Base-by-base conservation (phyloP, 2,113 vertebrate species). In the Laterallus jamaicensis region DNA sequence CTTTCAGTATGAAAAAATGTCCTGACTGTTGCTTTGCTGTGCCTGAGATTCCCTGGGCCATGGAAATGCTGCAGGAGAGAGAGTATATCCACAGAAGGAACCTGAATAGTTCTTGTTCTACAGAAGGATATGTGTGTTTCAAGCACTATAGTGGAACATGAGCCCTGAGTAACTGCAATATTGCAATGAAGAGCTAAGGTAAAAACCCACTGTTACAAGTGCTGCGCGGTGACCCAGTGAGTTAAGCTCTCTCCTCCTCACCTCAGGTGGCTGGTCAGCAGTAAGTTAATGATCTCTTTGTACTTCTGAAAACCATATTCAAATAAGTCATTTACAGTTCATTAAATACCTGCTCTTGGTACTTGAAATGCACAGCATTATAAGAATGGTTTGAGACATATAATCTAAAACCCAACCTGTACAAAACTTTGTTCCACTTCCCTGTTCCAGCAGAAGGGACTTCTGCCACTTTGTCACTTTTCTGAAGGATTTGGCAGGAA, bases 181-280 rank as follows among this genome's bases (percentile, higher is more conserved):
- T 32, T 76, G 21, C 70, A 92, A n/a, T 11, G 66, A 87, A 86
- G 49, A 3, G 5, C 42, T 64, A 73, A 88, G 63, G 76, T 32
- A 70, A 92, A 93, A 76, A 55, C 5, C 31, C 31, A 54, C 3
- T 19, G 11, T 78, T 70, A 82, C 32, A 58, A 92, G 74, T 69
- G 76, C 44, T 82, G 37, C 2, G 6, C 70, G 59, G 66, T 82
- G 89, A 94, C 58, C 90, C 82, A 80, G 82, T 31, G 73, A 89
- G 78, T 52, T 35, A 85, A 91, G 59, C 58, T 73, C 74, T 44
- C 86, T 96, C 93, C 86, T 89, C 92, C 93, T 93, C 89, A 89
- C 58, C 81, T 92, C 86, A 75, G 83, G 66, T 87, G 77, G 70
- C 56, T 93, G 89, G 91, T 96, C 94, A 95, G 93, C 89, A 95